A percentile compares a stretch with the other conserved stretches of the same genome.
Evolutionary conservation across 1,140 invertebrate species (phyloP).

Genomic region (Hermetia illucens): DNA sequence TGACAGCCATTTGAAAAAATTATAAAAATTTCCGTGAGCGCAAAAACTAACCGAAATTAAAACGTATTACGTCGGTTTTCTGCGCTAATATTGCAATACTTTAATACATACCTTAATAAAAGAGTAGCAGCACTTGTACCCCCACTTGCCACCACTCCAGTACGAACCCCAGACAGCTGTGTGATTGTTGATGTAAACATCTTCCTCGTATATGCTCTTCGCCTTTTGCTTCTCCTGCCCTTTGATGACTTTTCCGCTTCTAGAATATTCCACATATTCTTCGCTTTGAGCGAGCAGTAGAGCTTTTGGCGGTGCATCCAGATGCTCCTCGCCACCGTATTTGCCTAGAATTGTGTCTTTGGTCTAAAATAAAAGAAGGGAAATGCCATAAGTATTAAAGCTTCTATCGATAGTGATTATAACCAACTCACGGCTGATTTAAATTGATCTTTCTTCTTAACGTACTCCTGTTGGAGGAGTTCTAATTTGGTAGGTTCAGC

Average conservation of each 20-base stretch:
- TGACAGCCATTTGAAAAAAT: too few species aligned
- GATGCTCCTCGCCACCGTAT: constrained; percentile 87
- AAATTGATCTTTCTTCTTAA: constrained; percentile 75
- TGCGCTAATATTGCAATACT: not conserved
- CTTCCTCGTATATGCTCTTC: constrained; percentile 82
- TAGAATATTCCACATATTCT: constrained; percentile 90
- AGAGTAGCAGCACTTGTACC: constrained; percentile 91
- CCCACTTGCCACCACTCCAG: constrained; percentile 87
- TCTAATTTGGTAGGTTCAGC: constrained; percentile 97
- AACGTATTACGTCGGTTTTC: not conserved
- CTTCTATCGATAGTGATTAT: not conserved
- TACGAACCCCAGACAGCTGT: constrained; percentile 90
- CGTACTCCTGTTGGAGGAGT: constrained; percentile 77
- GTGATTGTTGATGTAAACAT: constrained; percentile 85
- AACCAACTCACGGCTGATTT: constrained; percentile 47
- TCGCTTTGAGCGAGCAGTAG: constrained; percentile 90
- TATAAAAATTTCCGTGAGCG: constrained; percentile 1
- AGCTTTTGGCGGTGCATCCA: constrained; percentile 71
- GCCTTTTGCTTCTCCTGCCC: constrained; percentile 79
- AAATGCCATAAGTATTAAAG: not conserved
- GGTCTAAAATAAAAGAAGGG: constrained; percentile 28
- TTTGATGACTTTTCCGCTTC: constrained; percentile 72
- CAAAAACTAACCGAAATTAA: not conserved
- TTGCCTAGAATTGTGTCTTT: constrained; percentile 66
- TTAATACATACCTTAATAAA: constrained; percentile 60